Conservation (phyloP, 2,113 vertebrate genomes). For the Thunnus maccoyii region DNA sequence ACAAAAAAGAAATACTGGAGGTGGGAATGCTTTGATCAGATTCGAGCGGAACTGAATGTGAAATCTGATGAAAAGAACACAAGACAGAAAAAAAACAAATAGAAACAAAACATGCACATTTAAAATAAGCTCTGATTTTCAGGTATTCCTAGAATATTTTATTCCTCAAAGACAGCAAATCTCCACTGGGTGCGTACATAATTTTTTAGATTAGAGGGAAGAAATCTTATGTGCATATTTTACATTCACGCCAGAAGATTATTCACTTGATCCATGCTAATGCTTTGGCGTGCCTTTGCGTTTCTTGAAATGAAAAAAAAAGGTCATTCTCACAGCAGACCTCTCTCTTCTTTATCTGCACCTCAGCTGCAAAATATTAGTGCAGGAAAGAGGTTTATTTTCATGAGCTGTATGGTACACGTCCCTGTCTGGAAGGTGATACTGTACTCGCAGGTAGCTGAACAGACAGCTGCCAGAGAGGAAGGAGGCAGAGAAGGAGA, state of each 20-base stretch:
- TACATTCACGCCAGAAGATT: conserved; percentile 62
- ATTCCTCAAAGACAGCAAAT: conserved; percentile 48
- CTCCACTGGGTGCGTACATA: conserved; percentile 28
- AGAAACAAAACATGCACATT: conserved; percentile 31
- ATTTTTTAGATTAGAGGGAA: conserved; percentile 28
- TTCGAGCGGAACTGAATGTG: conserved; percentile 28
- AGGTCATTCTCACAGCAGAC: conserved; percentile 64
- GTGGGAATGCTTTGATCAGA: conserved; percentile 50
- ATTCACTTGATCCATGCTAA: conserved; percentile 74
- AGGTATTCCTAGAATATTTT: conserved; percentile 44
- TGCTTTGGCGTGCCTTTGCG: conserved; percentile 51
- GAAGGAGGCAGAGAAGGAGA: not conserved
- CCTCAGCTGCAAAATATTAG: conserved; percentile 66
- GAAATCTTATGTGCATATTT: conserved; percentile 61
- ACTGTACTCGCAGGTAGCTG: conserved; percentile 45
- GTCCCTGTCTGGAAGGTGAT: conserved; percentile 59
- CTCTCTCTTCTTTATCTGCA: conserved; percentile 72
- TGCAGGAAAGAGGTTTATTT: conserved; percentile 73
- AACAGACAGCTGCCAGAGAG: conserved; percentile 47
- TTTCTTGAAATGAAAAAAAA: conserved; percentile 46
- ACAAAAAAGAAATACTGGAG: conserved; percentile 12
- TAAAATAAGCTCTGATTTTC: conserved; percentile 43
- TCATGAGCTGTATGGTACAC: conserved; percentile 49
- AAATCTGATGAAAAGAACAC: conserved; percentile 50
- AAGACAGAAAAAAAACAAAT: conserved; percentile 8